Base-by-base conservation (phyloP, 2,888 invertebrate genomes). In the Oscheius sp. region DNA sequence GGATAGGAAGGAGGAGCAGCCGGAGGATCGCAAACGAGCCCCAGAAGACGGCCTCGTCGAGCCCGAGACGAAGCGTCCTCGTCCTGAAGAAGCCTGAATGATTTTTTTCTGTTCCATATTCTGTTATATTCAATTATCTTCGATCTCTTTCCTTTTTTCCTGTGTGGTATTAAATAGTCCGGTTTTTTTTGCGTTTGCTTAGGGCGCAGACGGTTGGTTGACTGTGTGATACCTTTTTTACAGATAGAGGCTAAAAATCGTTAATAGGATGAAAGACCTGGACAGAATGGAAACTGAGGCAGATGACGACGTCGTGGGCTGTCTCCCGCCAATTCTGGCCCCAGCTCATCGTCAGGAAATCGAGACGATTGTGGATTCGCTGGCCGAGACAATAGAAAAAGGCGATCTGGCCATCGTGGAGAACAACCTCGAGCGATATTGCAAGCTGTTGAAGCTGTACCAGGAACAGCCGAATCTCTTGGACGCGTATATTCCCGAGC, bases 391-490 rank as follows among this genome's bases (percentile, higher is more conserved):
- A 1, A 53, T 59, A 2, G n/a, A 29, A 9, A 21, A 55, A 10
- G 66, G n/a, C 11, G 58, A 63, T 32, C 21, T 63, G 2, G 21
- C 13, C 42, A 48, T 63, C 2, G 63, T 47, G 32, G 53, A 80
- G 79, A 68, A 73, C n/a, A 68, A 58, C 32, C 37, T 75, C 4
- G 80, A 79, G 33, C 70, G 79, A n/a, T 85, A 76, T 70, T 76
- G 73, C 37, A 76, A 83, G 7, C 71, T 85, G 21, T 62, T 85
- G 4, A 78, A 83, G 50, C 47, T 83, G 3, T 85, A 85, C 70
- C 82, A 81, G 65, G 83, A 84, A 50, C 85, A 87, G 59, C 85
- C 87, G 13, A 76, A 78, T 33, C 77, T 89, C 2, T 75, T 89
- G 73, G 87, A 88, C 66, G 71, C 79, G 32, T 73, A 83, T 55